Conservation (phyloP, 2,888 invertebrate species). For the Hydroisotoma schaefferi region DNA sequence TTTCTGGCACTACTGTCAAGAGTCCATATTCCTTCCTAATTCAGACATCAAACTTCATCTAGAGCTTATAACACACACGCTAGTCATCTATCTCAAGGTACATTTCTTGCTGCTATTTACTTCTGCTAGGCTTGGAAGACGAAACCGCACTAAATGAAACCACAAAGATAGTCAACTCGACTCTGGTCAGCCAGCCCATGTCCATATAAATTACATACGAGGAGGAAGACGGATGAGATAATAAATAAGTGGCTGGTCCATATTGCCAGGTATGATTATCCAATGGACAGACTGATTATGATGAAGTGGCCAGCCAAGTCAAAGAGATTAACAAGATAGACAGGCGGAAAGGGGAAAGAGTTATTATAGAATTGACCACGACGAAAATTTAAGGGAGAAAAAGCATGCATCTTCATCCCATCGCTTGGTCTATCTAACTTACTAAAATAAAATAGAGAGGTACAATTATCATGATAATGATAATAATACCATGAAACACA, state of each 20-base stretch:
- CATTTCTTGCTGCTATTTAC: too few species aligned
- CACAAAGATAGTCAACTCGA: conserved; percentile 6
- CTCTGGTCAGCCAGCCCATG: conserved; percentile 6
- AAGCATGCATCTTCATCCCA: too few species aligned
- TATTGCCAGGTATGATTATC: conserved; percentile 12
- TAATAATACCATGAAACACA: too few species aligned
- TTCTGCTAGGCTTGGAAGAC: too few species aligned
- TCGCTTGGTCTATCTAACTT: too few species aligned
- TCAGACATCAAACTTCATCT: too few species aligned
- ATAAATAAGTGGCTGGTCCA: conserved; percentile 8
- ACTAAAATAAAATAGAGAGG: too few species aligned
- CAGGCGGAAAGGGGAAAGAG: conserved; percentile 12
- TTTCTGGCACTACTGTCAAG: too few species aligned
- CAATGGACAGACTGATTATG: conserved; percentile 11
- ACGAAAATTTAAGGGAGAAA: conserved; percentile 4
- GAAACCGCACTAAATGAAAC: conserved; percentile 10
- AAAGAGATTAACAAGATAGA: conserved; percentile 12
- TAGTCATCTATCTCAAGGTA: too few species aligned
- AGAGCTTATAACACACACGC: too few species aligned
- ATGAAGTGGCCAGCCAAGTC: conserved; percentile 11
- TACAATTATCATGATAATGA: too few species aligned
- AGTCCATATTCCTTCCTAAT: too few species aligned
- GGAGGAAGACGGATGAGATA: neutral
- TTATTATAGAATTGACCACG: conserved; percentile 8
- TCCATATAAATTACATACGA: conserved; percentile 5